Conservation (phyloP, 2,113 vertebrate genomes). For the Andinoacara biseriatus region DNA sequence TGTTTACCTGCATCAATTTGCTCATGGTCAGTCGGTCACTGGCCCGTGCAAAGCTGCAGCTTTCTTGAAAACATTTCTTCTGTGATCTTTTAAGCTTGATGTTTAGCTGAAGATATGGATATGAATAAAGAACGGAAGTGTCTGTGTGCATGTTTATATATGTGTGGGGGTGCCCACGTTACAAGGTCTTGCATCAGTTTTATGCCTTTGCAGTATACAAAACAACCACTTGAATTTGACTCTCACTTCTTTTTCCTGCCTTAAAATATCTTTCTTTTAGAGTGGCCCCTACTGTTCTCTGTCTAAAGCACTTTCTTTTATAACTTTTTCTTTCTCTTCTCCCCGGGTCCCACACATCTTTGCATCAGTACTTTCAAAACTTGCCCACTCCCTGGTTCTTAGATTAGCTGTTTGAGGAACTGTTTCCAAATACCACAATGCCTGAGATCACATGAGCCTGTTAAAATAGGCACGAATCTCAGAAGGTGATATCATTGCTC, state of each 20-base stretch:
- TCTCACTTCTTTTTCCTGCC: constrained; percentile 42
- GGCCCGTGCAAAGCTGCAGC: constrained; percentile 4
- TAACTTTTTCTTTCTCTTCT: not conserved
- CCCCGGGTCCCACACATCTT: constrained; percentile 22
- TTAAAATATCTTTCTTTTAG: constrained; percentile 41
- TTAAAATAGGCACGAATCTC: constrained; percentile 18
- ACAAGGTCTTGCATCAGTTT: constrained; percentile 68
- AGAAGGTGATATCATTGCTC: not conserved
- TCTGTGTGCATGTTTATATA: not conserved
- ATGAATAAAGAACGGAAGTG: constrained; percentile 33
- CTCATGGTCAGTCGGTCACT: constrained; percentile 7
- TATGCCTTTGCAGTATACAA: constrained; percentile 52
- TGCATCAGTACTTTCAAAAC: constrained; percentile 38
- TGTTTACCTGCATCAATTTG: not conserved
- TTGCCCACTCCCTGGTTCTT: constrained; percentile 33
- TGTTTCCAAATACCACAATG: constrained; percentile 31
- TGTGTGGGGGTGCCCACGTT: constrained; percentile 30
- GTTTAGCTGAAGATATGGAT: constrained; percentile 34
- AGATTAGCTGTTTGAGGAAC: constrained; percentile 27
- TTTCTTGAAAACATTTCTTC: constrained; percentile 15
- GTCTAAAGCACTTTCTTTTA: constrained; percentile 39
- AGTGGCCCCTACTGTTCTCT: constrained; percentile 19
- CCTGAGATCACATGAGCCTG: constrained; percentile 22
- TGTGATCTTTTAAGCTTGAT: constrained; percentile 40
- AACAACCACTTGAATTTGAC: constrained; percentile 50